A percentile compares a stretch with the other conserved stretches of the same genome.
Evolutionary conservation across 2,888 invertebrate genomes (phyloP).

Genomic region (Dasysyrphus albostriatus): DNA sequence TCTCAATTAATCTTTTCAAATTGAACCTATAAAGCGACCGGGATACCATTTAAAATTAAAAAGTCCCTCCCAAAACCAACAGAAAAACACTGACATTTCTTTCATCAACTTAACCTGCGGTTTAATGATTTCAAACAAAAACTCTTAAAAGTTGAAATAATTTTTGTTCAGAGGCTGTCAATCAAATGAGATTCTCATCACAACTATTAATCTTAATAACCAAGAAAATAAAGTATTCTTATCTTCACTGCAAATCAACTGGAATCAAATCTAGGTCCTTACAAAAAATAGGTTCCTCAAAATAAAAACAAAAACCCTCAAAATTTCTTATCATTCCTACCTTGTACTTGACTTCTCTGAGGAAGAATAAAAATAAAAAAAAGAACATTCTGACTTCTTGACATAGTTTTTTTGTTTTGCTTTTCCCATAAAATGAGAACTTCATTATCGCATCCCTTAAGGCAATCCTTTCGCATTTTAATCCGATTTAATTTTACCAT

Average conservation of each 20-base stretch:
- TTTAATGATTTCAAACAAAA: not conserved
- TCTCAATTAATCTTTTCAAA: not conserved
- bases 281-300: not conserved
- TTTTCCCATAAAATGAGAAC: slow-evolving; percentile 11
- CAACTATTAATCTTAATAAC: slow-evolving; percentile 33
- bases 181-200: not conserved
- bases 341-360: not conserved
- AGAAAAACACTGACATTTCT: not conserved
- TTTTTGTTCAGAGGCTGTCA: not conserved
- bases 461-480: slow-evolving; percentile 63
- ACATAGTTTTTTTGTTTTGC: slow-evolving; percentile 3
- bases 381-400: slow-evolving; percentile 14
- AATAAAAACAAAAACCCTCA: not conserved
- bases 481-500: slow-evolving; percentile 59
- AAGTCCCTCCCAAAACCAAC: not conserved
- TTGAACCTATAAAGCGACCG: not conserved
- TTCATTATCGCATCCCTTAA: slow-evolving; percentile 58
- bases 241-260: not conserved
- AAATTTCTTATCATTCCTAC: slow-evolving; percentile 25
- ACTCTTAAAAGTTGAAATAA: not conserved
- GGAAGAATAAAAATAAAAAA: not conserved
- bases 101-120: not conserved
- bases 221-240: not conserved
- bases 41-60: not conserved
- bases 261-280: not conserved